Evolutionary conservation across 1,140 invertebrate species (phyloP), one percentile per base, ranked within the genome.

Genomic region (Neodiprion lecontei): DNA sequence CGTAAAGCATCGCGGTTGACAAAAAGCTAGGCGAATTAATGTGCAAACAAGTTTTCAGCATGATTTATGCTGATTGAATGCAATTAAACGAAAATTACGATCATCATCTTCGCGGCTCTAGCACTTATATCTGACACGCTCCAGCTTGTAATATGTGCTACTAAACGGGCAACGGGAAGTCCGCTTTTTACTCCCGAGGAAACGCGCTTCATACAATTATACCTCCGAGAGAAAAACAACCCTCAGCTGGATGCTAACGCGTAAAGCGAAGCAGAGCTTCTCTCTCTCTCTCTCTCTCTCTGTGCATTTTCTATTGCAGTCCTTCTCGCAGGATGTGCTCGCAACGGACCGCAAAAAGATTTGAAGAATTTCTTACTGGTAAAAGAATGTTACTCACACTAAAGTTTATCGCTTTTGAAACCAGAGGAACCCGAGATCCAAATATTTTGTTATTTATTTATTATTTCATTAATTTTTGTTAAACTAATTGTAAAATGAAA

Each of bases 61-160:
- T 61, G 53, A 61, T 61, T 61, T 61, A 61, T 61, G 53, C 53
- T 61, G 53, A 61, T 61, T 61, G 9, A 61, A 61, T 61, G n/a
- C n/a, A 61, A 61, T 61, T 61, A 61, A 61, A 61, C 53, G 53
- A 14, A 61, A 61, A 61, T 61, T 61, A 61, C 53, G 53, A 61
- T 61, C 53, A 61, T 61, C 53, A 61, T 14, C n/a, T 61, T 61
- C n/a, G 53, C 53, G 53, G 53, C 11, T 61, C 53, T 61, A 9
- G 53, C n/a, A 61, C n/a, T 14, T 12, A 14, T 61, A 61, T 17
- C 53, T 61, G 53, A 61, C 53, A 61, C 53, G 53, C 53, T 61
- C 53, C n/a, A 61, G 53, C 53, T 61, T 61, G 53, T 12, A 14
- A 17, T 61, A 61, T 17, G 53, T 61, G 53, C 53, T 40, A 40